Evolutionary conservation across 2,888 invertebrate species (phyloP).

Genomic region (Drosophila aldrichi): DNA sequence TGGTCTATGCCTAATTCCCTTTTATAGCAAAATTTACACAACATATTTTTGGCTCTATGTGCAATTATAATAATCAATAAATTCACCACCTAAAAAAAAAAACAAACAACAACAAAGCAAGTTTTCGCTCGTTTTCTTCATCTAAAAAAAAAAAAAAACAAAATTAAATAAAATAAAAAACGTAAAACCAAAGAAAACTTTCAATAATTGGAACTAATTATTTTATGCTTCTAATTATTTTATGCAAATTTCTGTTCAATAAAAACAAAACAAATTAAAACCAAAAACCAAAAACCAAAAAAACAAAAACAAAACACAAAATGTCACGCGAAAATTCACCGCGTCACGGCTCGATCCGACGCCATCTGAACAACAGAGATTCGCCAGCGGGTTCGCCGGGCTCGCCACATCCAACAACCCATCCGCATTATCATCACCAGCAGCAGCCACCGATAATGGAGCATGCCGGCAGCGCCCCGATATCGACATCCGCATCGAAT

Average conservation of each 20-base stretch:
- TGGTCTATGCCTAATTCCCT: slow-evolving; percentile 60
- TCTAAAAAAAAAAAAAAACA: slow-evolving; percentile 43
- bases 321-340: slow-evolving; percentile 85
- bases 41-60: slow-evolving; percentile 78
- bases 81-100: slow-evolving; percentile 57
- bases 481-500: slow-evolving; percentile 83
- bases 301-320: slow-evolving; percentile 5
- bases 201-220: slow-evolving; percentile 74
- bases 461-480: slow-evolving; percentile 68
- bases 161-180: slow-evolving; percentile 14
- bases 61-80: slow-evolving; percentile 68
- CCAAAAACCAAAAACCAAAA: slow-evolving; percentile 10
- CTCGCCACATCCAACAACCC: slow-evolving; percentile 68
- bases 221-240: slow-evolving; percentile 80
- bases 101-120: slow-evolving; percentile 55
- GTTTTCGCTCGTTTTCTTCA: slow-evolving; percentile 76
- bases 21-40: slow-evolving; percentile 72
- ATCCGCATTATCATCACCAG: slow-evolving; percentile 62
- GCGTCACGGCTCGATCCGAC: slow-evolving; percentile 82
- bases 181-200: slow-evolving; percentile 17
- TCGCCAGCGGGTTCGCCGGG: slow-evolving; percentile 59
- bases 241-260: slow-evolving; percentile 68
- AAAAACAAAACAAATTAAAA: slow-evolving; percentile 27
- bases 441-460: slow-evolving; percentile 81
- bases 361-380: slow-evolving; percentile 72